Conservation (phyloP, 2,888 invertebrate genomes). For the Heliconius cydno region DNA sequence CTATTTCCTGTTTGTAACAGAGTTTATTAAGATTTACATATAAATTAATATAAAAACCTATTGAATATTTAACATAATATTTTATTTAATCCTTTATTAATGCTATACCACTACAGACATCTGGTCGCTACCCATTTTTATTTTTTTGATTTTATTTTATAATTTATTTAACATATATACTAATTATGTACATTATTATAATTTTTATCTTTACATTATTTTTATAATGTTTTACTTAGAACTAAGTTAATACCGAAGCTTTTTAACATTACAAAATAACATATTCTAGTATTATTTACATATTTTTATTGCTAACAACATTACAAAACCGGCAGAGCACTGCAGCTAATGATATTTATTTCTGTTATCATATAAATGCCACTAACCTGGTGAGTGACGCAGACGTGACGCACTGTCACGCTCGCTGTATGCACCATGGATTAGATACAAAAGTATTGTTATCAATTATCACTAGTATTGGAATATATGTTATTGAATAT, state of each 20-base stretch:
- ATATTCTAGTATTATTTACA: neutral
- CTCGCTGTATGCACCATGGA: neutral
- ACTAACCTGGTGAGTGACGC: constrained; percentile 26
- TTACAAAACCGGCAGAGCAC: constrained; percentile 21
- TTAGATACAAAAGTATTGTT: constrained; percentile 10
- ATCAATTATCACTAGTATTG: constrained; percentile 20
- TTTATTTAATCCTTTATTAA: too few relatives aligned
- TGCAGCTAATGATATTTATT: constrained; percentile 25
- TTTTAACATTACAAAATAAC: neutral
- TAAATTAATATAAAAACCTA: neutral
- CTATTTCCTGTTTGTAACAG: neutral
- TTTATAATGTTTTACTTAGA: too few relatives aligned
- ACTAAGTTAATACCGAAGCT: too few relatives aligned
- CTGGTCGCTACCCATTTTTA: too few relatives aligned
- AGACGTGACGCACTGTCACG: constrained; percentile 5
- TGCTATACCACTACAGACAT: too few relatives aligned
- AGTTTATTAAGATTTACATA: neutral
- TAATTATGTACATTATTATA: too few relatives aligned
- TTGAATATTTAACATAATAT: neutral
- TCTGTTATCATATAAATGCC: constrained; percentile 26
- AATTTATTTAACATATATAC: too few relatives aligned
- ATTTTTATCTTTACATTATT: too few relatives aligned
- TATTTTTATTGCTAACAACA: neutral
- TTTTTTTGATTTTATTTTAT: too few relatives aligned
- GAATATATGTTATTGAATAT: neutral